Evolutionary conservation across 2,113 vertebrate genomes (phyloP).

Genomic region (Chloebia gouldiae): DNA sequence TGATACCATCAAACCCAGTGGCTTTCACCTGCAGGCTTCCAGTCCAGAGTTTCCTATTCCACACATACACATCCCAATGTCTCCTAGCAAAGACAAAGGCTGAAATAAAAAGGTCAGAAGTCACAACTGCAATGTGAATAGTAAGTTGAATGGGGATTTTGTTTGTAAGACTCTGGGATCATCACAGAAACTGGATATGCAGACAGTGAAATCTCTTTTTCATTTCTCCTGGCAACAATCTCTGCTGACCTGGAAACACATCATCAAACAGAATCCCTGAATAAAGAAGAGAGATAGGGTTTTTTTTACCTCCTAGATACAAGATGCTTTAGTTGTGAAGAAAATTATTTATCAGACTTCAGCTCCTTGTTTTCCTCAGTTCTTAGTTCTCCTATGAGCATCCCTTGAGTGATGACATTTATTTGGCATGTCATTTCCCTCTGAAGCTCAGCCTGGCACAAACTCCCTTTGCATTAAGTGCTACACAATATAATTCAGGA

Average conservation of each 20-base stretch:
- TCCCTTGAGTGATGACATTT: background rate
- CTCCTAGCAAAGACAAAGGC: background rate
- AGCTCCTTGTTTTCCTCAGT: background rate
- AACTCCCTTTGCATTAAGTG: background rate
- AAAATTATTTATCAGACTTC: background rate
- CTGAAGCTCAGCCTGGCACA: background rate
- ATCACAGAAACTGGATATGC: background rate
- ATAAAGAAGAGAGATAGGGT: background rate
- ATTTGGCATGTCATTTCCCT: background rate
- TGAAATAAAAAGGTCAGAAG: background rate
- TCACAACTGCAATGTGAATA: background rate
- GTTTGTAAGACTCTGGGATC: background rate
- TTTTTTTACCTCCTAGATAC: background rate
- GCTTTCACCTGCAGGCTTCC: background rate
- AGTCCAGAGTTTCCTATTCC: background rate
- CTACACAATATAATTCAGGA: background rate
- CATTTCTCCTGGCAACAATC: background rate
- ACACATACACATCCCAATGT: background rate
- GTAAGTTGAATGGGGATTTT: background rate
- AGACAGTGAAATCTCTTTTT: background rate
- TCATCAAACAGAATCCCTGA: background rate
- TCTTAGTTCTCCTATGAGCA: background rate
- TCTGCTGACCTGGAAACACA: constrained; percentile 5
- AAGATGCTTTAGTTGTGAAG: background rate
- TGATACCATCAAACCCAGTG: background rate